Evolutionary conservation across 2,113 vertebrate species (phyloP).

Genomic region (Brachionichthys hirsutus): DNA sequence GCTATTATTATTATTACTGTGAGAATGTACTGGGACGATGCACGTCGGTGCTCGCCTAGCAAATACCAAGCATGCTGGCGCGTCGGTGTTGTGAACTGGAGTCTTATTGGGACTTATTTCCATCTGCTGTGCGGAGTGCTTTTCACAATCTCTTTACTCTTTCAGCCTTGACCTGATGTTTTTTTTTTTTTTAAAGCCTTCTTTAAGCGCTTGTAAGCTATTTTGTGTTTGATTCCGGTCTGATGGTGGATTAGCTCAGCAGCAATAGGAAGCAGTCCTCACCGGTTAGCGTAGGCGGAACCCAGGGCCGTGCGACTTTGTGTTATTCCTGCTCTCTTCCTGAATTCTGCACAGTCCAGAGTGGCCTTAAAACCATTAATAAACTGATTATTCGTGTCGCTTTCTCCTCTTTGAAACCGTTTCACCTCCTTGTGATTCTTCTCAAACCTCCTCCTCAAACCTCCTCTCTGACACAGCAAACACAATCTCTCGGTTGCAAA

Average conservation of each 20-base stretch:
- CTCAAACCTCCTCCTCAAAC: not conserved
- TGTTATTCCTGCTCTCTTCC: conserved; percentile 48
- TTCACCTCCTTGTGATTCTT: not conserved
- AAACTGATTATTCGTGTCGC: conserved; percentile 52
- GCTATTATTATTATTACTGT: conserved; percentile 3
- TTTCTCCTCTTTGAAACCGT: not conserved
- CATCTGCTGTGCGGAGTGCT: not conserved
- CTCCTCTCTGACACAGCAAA: too few relatives aligned
- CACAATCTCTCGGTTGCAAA: too few relatives aligned
- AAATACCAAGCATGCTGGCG: conserved; percentile 33
- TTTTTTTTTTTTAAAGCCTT: not conserved
- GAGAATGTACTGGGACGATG: conserved; percentile 18
- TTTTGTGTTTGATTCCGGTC: conserved; percentile 31
- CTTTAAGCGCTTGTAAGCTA: not conserved
- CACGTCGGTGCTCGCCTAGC: conserved; percentile 11
- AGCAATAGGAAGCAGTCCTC: conserved; percentile 13
- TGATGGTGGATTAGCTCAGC: conserved; percentile 33
- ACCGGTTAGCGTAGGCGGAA: conserved; percentile 20
- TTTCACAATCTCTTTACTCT: conserved; percentile 4
- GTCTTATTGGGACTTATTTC: conserved; percentile 10
- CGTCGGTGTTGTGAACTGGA: conserved; percentile 16
- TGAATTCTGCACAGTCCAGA: conserved; percentile 71
- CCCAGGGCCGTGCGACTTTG: conserved; percentile 26
- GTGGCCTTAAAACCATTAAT: conserved; percentile 80
- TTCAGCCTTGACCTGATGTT: conserved; percentile 1